Base-by-base conservation (phyloP, 2,797 vertebrate genomes). In the Lagorchestes hirsutus region DNA sequence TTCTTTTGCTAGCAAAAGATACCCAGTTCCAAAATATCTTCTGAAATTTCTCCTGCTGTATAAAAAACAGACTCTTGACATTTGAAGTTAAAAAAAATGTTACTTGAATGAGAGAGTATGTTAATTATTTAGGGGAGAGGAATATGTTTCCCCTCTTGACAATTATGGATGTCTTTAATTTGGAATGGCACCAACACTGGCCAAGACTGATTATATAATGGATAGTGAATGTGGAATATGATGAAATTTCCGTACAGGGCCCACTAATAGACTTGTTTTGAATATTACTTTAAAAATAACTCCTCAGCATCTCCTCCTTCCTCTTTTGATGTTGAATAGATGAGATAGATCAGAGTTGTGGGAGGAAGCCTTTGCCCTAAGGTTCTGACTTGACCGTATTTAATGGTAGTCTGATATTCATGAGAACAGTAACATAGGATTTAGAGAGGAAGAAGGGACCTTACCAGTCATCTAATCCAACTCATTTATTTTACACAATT, bases 41-140 rank as follows among this genome's bases (percentile, higher is more conserved):
- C 62, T 74, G 58, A 92, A 90, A 57, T 90, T 96, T 67, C 58
- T 95, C 67, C 55, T 95, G 57, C 59, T 92, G 54, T 29, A 16
- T 91, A 91, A 95, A 54, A 93, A 93, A 94, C 92, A 96, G 90
- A 93, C 55, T 95, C 92, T 97, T 97, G 96, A 97, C 93, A 95
- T 97, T 96, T 95, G 94, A 95, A 96, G 91, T 0, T 0, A 96
- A 90, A 96, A 96, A 74, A 96, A 96, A 55, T 54, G 55, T 52
- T 91, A 92, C 97, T 95, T 91, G 92, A 97, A 94, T 90, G 57
- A 29, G n/a, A 97, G 22, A 11, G 11, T 55, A 55, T 92, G 91
- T 91, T 95, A 97, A 95, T 96, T 95, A 96, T 18, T 74, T 96
- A 34, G 9, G 46, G 93, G 97, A 96, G 94, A 95, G 58, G 28